Evolutionary conservation across 2,797 vertebrate species (phyloP).

Genomic region (Jordanella pulchra): DNA sequence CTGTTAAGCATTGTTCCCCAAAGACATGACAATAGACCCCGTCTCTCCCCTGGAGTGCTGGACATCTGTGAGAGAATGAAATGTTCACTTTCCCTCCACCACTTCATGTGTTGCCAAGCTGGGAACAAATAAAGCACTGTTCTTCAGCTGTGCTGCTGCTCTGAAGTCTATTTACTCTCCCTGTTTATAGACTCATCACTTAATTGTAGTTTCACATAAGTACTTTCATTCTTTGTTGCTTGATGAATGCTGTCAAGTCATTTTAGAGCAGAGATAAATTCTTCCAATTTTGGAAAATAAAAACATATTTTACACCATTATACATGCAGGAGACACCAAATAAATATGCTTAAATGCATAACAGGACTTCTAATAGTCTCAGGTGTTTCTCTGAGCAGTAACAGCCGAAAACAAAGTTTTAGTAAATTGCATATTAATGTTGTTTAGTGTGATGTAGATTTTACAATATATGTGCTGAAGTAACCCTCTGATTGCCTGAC

Average conservation of each 20-base stretch:
- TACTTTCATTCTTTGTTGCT: constrained; percentile 42
- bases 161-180: constrained; percentile 54
- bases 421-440: constrained; percentile 10
- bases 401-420: constrained; percentile 16
- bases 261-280: neutral
- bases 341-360: neutral
- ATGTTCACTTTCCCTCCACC: constrained; percentile 59
- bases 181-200: constrained; percentile 70
- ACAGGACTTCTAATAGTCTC: neutral
- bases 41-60: constrained; percentile 47
- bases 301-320: neutral
- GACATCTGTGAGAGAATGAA: constrained; percentile 56
- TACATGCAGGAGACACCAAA: neutral
- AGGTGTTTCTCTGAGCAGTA: neutral
- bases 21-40: constrained; percentile 63
- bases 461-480: constrained; percentile 12
- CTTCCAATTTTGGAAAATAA: neutral
- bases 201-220: constrained; percentile 67
- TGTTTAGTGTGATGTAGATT: constrained; percentile 24
- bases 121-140: constrained; percentile 77
- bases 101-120: constrained; percentile 69
- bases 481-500: constrained; percentile 32
- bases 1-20: constrained; percentile 53
- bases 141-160: constrained; percentile 39
- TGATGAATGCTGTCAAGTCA: constrained; percentile 30